These are phyloP conservation scores for Luscinia luscinia DNA, from an alignment of 2,797 vertebrate genomes.

Conservation along the genomic window DNA sequence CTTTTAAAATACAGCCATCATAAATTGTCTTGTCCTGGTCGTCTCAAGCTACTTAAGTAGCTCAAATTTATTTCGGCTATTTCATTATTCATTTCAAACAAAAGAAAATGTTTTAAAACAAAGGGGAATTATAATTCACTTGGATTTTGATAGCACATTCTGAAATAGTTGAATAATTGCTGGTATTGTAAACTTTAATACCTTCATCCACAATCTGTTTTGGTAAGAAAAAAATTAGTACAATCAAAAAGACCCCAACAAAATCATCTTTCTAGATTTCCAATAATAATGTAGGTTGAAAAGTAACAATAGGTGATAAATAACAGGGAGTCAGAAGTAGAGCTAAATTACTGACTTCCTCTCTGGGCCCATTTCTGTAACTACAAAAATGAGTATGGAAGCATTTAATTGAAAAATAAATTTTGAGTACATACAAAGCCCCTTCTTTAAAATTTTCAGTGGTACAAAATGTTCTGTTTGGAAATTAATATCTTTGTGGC, in stretches of 20 bases:
- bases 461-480: background rate
- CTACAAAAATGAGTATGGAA: background rate
- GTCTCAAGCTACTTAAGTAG: background rate
- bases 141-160: background rate
- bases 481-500: background rate
- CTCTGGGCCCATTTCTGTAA: background rate
- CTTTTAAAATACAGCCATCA: slow-evolving; percentile 18
- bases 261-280: background rate
- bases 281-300: background rate
- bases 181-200: background rate
- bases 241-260: background rate
- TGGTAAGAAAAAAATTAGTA: background rate
- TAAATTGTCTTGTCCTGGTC: slow-evolving; percentile 53
- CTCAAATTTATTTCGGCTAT: background rate
- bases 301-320: background rate
- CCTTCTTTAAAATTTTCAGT: background rate
- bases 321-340: background rate
- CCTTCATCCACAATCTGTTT: background rate
- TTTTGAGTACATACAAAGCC: background rate
- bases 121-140: background rate
- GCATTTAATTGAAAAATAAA: background rate
- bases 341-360: background rate
- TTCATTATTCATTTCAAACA: background rate
- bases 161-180: background rate
- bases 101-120: slow-evolving; percentile 6